A percentile compares a stretch with the other conserved stretches of the same genome.
phyloP scores from a whole-genome alignment of 1,140 invertebrate species.

The Caenorhabditis tropicalis region DNA sequence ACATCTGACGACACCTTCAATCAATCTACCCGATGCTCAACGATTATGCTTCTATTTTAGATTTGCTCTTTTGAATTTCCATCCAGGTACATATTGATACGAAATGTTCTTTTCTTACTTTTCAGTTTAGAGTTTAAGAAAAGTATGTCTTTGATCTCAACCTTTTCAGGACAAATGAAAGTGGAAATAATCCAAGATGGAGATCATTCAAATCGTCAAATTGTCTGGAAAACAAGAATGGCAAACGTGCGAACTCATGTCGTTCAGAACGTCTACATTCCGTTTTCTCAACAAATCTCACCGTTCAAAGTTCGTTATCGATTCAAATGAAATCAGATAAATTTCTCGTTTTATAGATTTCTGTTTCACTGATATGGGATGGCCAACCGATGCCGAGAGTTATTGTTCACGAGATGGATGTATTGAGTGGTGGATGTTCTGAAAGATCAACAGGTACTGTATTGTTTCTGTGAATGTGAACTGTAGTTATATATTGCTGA shows the following conservation, averaged over 20 bases:
- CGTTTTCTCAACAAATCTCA: not conserved
- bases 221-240: conserved; percentile 29
- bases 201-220: not conserved
- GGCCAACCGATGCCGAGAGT: conserved; percentile 9
- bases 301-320: not conserved
- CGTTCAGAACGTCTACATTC: conserved; percentile 20
- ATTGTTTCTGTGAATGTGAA: no score
- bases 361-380: conserved; percentile 13
- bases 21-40: conserved; percentile 16
- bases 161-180: conserved; percentile 21
- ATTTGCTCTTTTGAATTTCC: conserved; percentile 25
- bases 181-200: conserved; percentile 5
- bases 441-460: conserved; percentile 14
- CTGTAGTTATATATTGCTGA: no score
- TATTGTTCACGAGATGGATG: conserved; percentile 28
- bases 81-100: not conserved
- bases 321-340: not conserved
- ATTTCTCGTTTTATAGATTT: not conserved
- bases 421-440: conserved; percentile 6
- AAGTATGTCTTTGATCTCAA: not conserved
- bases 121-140: not conserved
- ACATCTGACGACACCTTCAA: conserved; percentile 2
- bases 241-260: conserved; percentile 17
- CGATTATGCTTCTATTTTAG: conserved; percentile 12
- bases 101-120: no score